Conservation (phyloP, 2,113 vertebrate genomes). For the Redunca redunca region DNA sequence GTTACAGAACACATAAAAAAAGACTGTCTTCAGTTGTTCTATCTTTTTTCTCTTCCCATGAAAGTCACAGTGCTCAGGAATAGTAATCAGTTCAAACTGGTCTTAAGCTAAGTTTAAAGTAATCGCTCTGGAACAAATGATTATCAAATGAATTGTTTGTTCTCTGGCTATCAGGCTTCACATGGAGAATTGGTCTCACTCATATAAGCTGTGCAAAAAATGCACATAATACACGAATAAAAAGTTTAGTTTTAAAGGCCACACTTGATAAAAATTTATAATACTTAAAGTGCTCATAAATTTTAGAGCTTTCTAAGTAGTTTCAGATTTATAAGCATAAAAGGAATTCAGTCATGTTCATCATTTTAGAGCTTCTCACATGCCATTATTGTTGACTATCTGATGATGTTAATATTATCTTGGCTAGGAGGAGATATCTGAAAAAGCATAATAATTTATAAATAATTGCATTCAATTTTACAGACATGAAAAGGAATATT, state of each 20-base stretch:
- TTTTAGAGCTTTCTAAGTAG: constrained; percentile 63
- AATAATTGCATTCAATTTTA: constrained; percentile 26
- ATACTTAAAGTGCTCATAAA: constrained; percentile 68
- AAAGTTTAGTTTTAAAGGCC: constrained; percentile 71
- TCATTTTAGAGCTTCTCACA: constrained; percentile 32
- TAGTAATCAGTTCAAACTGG: not conserved
- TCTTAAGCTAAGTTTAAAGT: not conserved
- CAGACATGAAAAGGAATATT: constrained; percentile 23
- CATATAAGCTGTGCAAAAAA: constrained; percentile 8
- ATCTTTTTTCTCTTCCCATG: not conserved
- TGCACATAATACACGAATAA: constrained; percentile 54
- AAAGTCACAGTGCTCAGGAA: not conserved
- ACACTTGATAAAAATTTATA: constrained; percentile 74
- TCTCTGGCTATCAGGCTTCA: not conserved
- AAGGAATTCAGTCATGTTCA: constrained; percentile 46
- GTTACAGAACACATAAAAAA: not conserved
- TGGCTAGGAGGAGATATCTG: not conserved
- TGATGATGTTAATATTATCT: constrained; percentile 54
- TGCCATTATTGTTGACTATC: constrained; percentile 1
- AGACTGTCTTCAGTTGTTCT: not conserved
- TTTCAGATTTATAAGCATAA: constrained; percentile 71
- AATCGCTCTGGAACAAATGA: not conserved
- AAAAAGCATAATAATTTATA: constrained; percentile 38
- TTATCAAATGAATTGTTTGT: not conserved
- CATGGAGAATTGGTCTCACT: not conserved